Base-by-base conservation (phyloP, 1,140 invertebrate genomes). In the Pissodes strobi region DNA sequence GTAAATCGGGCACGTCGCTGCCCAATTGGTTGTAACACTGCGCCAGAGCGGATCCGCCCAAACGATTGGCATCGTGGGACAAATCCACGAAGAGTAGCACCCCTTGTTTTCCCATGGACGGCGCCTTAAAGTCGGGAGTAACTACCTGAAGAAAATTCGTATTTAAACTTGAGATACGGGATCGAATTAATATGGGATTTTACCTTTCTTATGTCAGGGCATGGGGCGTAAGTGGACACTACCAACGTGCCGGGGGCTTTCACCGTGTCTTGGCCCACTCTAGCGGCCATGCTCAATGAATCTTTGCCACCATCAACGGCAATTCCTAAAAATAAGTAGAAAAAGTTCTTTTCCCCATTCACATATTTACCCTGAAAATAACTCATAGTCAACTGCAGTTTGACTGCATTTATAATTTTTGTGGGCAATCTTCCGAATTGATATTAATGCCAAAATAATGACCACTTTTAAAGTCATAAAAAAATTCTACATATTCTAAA, bases 281-380 rank as follows among this genome's bases (percentile, higher is more conserved):
- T 83, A 0, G 95, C 95, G 15, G 95, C 94, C 97, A 99, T 99
- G 65, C 94, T 97, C 0, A 98, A 80, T 0, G 96, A 99, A 81
- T 99, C 97, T 79, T 99, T 99, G 13, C 97, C 97, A 13, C 97
- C 97, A 80, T 99, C 97, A 38, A 99, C 86, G 18, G 94, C 97
- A 21, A 99, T 89, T 5, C 61, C 57, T 60, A 27, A 27, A 27
- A n/a, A n/a, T n/a, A n/a, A n/a, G n/a, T n/a, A n/a, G n/a, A n/a
- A n/a, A n/a, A n/a, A n/a, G n/a, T n/a, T n/a, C n/a, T n/a, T n/a
- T n/a, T n/a, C n/a, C n/a, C n/a, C n/a, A n/a, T n/a, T n/a, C n/a
- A n/a, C n/a, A n/a, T n/a, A n/a, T n/a, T n/a, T n/a, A n/a, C n/a
- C n/a, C n/a, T n/a, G n/a, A n/a, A n/a, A n/a, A n/a, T n/a, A n/a